Evolutionary conservation across 2,888 invertebrate genomes (phyloP).

Genomic region (Mimachlamys varia): DNA sequence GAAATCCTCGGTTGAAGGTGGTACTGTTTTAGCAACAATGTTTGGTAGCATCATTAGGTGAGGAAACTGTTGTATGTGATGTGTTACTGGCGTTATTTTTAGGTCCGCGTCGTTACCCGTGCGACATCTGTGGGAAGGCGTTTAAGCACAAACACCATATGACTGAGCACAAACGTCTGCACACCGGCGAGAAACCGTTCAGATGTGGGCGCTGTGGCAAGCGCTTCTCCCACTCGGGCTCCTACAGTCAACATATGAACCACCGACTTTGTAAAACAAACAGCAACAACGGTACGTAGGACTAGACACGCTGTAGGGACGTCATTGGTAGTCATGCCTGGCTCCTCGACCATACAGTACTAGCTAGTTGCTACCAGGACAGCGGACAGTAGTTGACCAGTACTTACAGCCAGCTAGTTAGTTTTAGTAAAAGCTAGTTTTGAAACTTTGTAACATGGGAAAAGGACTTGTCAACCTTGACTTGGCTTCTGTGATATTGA

Average conservation of each 20-base stretch:
- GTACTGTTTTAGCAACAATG: background rate
- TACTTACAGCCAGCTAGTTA: background rate
- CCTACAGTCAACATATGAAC: slow-evolving; percentile 68
- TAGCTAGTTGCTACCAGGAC: background rate
- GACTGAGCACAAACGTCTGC: slow-evolving; percentile 66
- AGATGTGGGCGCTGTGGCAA: slow-evolving; percentile 64
- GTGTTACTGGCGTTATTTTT: slow-evolving; percentile 41
- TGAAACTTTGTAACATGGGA: background rate
- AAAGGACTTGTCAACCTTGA: background rate
- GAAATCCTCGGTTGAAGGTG: background rate
- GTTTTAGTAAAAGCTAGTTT: slow-evolving; percentile 13
- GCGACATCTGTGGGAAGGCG: slow-evolving; percentile 68
- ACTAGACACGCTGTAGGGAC: slow-evolving; percentile 28
- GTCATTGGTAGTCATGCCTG: slow-evolving; percentile 22
- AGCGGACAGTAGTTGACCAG: background rate
- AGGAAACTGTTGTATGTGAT: slow-evolving; percentile 32
- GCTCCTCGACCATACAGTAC: background rate
- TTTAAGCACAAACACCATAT: slow-evolving; percentile 69
- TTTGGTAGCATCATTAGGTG: slow-evolving; percentile 33
- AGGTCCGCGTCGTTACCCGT: slow-evolving; percentile 64
- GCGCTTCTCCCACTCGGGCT: slow-evolving; percentile 68
- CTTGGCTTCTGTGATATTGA: background rate
- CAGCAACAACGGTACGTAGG: slow-evolving; percentile 29
- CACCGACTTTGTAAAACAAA: slow-evolving; percentile 54
- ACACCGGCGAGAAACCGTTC: slow-evolving; percentile 66